Evolutionary conservation across 2,888 invertebrate species (phyloP), one percentile per base, ranked within the genome.

Genomic region (Melinaea menophilus): DNA sequence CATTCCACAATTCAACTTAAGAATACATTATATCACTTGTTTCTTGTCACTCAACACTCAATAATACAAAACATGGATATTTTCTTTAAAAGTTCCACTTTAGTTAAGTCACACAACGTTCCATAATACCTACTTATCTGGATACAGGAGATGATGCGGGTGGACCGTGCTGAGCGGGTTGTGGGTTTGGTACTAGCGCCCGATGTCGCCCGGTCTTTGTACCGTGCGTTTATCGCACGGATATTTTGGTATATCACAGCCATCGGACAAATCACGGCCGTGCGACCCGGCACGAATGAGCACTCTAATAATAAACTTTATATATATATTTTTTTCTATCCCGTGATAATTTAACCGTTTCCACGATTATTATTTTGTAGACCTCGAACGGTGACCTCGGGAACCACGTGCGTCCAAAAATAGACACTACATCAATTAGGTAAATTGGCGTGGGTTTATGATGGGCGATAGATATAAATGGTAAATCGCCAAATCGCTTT

Each of bases 211-310:
- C 74, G 77, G 78, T 75, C 81, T 84, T 81, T 80, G 83, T 78
- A 78, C 84, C 79, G 75, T 75, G 70, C 79, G 84, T 82, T 86
- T 84, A 83, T 82, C 86, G 83, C 87, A 82, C 82, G 90, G 82
- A 79, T 90, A 90, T 90, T 89, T 90, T 84, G 80, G 90, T 90
- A 88, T 84, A 88, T 87, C 89, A 86, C 82, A 81, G 79, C 82
- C 88, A 87, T 88, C 86, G 82, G 85, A 88, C 86, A 88, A 85
- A 88, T 90, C 86, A 84, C 87, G 86, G 88, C 89, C 88, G 86
- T 87, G 88, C 90, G 88, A 88, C 89, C 88, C 88, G 83, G 89
- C 80, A 82, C 84, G 85, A 81, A 85, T 85, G 87, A 88, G 88
- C 89, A 79, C 84, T 88, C 90, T 90, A 90, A 86, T 89, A 83